Evolutionary conservation across 2,113 vertebrate species (phyloP), one percentile per base, ranked within the genome.

Genomic region (Colistium nudipinnis): DNA sequence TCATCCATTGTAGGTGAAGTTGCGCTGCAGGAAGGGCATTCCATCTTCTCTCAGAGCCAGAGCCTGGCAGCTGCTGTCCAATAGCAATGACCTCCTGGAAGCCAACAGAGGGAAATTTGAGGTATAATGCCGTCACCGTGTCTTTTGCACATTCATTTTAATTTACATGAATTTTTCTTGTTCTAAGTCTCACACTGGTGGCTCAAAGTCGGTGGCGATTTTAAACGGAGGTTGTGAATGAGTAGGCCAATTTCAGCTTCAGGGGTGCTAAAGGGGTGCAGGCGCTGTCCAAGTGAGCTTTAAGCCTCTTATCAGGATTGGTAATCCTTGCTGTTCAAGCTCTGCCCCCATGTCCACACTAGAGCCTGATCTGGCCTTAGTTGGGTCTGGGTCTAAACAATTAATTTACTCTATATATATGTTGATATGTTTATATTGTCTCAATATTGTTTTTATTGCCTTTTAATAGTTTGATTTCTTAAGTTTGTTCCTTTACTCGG

Each of bases 51-150:
- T 97, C 41, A 89, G 96, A 60, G 72, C 93, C 71, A 94, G 86
- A 80, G 96, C 96, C 31, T 98, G 96, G 96, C 95, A 96, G 84
- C 90, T 95, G 52, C 93, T 97, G 20, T 98, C 95, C 24, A 94
- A 95, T 83, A 96, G 96, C 82, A 89, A 95, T 56, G 94, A 96
- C 2, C 94, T 96, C 27, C 88, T 98, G 41, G 89, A 92, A 0
- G 90, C 92, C 64, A 97, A 97, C 83, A 85, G 70, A 0, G 93
- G 94, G 14, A 96, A 94, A 71, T 97, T 97, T 87, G 94, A 95
- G 91, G 96, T 97, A 82, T 52, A 7, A 24, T 25, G 19, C 25
- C 6, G 24, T 3, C 4, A 20, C 28, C 10, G 35, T 22, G 8
- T 44, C 0, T 20, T 20, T 16, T 44, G 38, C 43, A 33, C 31